Evolutionary conservation across 2,797 vertebrate genomes (phyloP).

Genomic region (Tauraco hartlaubi): DNA sequence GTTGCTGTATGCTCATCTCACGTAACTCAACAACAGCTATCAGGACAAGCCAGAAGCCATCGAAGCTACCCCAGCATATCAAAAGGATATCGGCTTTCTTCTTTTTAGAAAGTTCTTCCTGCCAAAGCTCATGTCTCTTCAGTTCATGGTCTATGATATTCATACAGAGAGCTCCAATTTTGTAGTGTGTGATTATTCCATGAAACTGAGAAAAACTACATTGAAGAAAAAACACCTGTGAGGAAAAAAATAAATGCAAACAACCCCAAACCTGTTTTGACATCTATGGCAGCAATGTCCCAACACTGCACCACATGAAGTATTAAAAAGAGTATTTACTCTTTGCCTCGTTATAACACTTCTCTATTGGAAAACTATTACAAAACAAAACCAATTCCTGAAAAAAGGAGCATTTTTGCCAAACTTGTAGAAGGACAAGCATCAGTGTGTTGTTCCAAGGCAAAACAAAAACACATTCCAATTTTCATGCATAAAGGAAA

Average conservation of each 20-base stretch:
- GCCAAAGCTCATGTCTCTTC: constrained; percentile 94
- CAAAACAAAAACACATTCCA: background rate
- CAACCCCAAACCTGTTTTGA: background rate
- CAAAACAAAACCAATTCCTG: background rate
- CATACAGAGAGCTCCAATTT: constrained; percentile 95
- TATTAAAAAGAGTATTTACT: background rate
- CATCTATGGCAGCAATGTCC: background rate
- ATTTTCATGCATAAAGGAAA: background rate
- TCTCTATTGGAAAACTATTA: background rate
- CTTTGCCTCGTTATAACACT: background rate
- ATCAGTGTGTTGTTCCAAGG: background rate
- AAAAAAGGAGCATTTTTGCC: background rate
- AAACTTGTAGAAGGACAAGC: background rate
- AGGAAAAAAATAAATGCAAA: background rate
- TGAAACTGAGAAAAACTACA: constrained; percentile 94
- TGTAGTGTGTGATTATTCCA: constrained; percentile 92
- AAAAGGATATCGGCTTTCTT: constrained; percentile 95
- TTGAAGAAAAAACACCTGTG: constrained; percentile 46
- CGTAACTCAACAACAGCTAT: background rate
- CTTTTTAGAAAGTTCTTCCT: constrained; percentile 94
- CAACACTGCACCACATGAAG: background rate
- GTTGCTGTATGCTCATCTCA: accelerated
- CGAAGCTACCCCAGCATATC: background rate
- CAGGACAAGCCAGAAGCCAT: background rate
- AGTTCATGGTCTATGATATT: constrained; percentile 95